A percentile compares a stretch with the other conserved stretches of the same genome.
phyloP scores from a whole-genome alignment of 2,888 invertebrate species.

The Latrodectus elegans region DNA sequence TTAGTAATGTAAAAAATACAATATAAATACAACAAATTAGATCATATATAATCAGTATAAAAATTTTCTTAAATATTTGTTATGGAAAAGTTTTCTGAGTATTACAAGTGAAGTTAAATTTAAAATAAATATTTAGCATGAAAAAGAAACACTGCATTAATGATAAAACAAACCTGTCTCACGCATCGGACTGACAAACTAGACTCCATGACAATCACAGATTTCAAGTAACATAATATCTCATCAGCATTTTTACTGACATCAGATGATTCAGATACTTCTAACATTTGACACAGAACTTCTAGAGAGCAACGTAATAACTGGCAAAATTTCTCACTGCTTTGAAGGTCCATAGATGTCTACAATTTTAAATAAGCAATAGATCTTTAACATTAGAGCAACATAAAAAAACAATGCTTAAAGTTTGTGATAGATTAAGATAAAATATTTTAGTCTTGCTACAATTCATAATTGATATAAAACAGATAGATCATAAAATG shows the following conservation, averaged over 20 bases:
- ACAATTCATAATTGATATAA: too few relatives aligned
- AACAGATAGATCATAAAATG: too few relatives aligned
- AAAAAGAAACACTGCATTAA: too few relatives aligned
- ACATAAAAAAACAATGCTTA: too few relatives aligned
- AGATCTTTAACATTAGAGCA: too few relatives aligned
- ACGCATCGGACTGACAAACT: constrained; percentile 84
- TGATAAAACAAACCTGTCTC: constrained; percentile 79
- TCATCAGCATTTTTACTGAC: constrained; percentile 86
- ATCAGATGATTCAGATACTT: constrained; percentile 82
- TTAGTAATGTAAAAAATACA: not conserved
- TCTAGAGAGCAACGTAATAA: constrained; percentile 81
- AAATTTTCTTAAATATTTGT: too few relatives aligned
- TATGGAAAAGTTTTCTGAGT: not conserved
- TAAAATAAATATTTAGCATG: not conserved
- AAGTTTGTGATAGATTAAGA: too few relatives aligned
- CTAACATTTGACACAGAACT: constrained; percentile 82
- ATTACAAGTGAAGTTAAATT: not conserved
- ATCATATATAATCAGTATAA: too few relatives aligned
- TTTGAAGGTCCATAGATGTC: constrained; percentile 84
- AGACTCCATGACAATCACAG: constrained; percentile 83
- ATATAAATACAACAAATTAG: not conserved
- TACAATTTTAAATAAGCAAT: constrained; percentile 73
- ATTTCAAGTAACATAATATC: constrained; percentile 83
- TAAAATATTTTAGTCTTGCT: too few relatives aligned
- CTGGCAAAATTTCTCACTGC: constrained; percentile 84